Base-by-base conservation (phyloP, 2,888 invertebrate genomes). In the Escarpia spicata region DNA sequence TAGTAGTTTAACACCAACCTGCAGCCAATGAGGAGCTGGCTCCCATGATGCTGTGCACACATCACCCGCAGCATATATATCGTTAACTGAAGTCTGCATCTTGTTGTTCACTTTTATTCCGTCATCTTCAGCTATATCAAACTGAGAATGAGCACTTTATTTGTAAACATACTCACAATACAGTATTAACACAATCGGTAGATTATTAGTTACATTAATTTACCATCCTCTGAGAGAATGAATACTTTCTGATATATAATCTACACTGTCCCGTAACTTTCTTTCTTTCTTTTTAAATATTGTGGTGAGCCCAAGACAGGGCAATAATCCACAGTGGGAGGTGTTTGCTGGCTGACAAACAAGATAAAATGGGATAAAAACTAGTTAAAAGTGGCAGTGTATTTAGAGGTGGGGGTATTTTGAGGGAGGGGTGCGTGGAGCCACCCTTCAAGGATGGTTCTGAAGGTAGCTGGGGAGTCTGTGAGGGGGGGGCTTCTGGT, bases 61-160 rank as follows among this genome's bases (percentile, higher is more conserved):
- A 97, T 99, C 99, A 2, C 99, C 99, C 91, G 99, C 99, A 12
- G 99, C 99, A 97, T 97, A 99, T 44, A 99, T 97, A 96, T 98
- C 97, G 44, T 96, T 95, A 3, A 98, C 95, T 92, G 98, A 98
- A 2, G 99, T 99, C 96, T 98, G 97, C 97, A 99, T 98, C 95
- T 97, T 97, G 96, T 98, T 98, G 97, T 99, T 97, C 0, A 99
- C 98, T 94, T 97, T 96, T 93, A 99, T 97, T 43, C 99, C 99
- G n/a, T 98, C 98, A 97, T 99, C 99, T 3, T 91, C 92, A 10
- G 92, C 93, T 19, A 95, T 60, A 8, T 95, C 94, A 95, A 96
- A 96, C 95, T 96, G 93, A 93, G 95, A 94, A 91, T 15, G 43
- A 91, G 43, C 3, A 43, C 12, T 52, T 31, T 37, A 31, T 91